Evolutionary conservation across 2,888 invertebrate species (phyloP).

Genomic region (Prenolepis imparis): DNA sequence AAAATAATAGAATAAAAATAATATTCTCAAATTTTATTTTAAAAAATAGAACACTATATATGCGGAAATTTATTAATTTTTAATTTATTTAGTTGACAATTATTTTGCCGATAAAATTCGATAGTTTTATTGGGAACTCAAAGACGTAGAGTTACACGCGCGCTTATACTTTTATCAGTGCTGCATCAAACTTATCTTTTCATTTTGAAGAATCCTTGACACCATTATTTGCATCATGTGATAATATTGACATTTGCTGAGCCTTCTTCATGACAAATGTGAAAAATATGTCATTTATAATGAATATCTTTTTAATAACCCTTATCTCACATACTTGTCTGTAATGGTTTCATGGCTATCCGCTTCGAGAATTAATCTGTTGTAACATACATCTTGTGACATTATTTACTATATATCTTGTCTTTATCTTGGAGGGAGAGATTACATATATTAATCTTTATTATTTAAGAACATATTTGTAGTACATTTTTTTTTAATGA

Average conservation of each 20-base stretch:
- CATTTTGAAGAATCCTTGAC: constrained; percentile 8
- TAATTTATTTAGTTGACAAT: not conserved
- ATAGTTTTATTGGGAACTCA: not conserved
- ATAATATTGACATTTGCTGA: constrained; percentile 13
- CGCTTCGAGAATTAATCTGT: constrained; percentile 6
- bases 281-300: constrained; percentile 10
- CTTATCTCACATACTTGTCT: constrained; percentile 37
- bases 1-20: not conserved
- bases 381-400: not conserved
- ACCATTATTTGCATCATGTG: not conserved
- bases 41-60: not conserved
- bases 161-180: constrained; percentile 3
- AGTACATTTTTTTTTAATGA: not conserved
- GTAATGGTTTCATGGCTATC: constrained; percentile 37
- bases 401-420: not conserved
- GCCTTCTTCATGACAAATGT: not conserved
- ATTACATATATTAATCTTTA: not conserved
- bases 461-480: not conserved
- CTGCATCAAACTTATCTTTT: constrained; percentile 1
- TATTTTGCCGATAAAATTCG: not conserved
- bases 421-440: not conserved
- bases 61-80: not conserved
- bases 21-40: not conserved
- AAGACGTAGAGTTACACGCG: not conserved
- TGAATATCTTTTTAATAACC: constrained; percentile 21